Conservation (phyloP, 53 echinoderm and acorn worm genomes). For the Stichopus horrens region DNA sequence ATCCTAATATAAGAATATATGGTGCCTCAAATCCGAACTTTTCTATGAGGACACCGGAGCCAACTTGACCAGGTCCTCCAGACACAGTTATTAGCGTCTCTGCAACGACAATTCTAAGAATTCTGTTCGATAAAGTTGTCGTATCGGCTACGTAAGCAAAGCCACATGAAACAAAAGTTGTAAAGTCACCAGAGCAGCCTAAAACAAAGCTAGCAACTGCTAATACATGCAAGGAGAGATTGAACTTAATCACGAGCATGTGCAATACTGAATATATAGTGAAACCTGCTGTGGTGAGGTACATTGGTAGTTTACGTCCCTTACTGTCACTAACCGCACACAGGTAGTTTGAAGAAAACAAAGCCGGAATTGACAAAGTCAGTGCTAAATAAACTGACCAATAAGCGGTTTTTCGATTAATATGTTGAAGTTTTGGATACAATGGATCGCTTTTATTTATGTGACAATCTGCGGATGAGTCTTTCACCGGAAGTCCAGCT, state of each 20-base stretch:
- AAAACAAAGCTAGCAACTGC: constrained; percentile 42
- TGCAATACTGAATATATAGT: constrained; percentile 49
- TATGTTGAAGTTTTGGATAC: constrained; percentile 34
- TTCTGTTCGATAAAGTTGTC: constrained; percentile 41
- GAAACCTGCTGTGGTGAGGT: constrained; percentile 47
- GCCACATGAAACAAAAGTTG: constrained; percentile 54
- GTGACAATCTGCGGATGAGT: constrained; percentile 38
- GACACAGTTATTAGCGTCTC: constrained; percentile 44
- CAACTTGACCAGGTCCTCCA: constrained; percentile 52
- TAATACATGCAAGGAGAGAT: constrained; percentile 39
- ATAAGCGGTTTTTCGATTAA: constrained; percentile 52
- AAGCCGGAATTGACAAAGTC: constrained; percentile 46
- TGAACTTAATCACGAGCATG: constrained; percentile 26
- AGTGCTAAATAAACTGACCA: constrained; percentile 62
- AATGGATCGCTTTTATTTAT: constrained; percentile 47
- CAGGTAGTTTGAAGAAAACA: constrained; percentile 58
- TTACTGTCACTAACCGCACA: constrained; percentile 50
- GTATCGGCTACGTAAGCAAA: constrained; percentile 64
- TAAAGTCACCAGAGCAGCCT: constrained; percentile 58
- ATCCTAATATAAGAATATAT: constrained; percentile 47
- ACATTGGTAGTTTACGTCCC: constrained; percentile 56
- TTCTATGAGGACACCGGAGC: constrained; percentile 48
- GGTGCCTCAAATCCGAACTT: constrained; percentile 42
- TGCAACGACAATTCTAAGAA: constrained; percentile 52
- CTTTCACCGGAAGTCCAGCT: constrained; percentile 34